phyloP scores from a whole-genome alignment of 2,888 invertebrate genomes.

The Trichopria drosophilae region DNA sequence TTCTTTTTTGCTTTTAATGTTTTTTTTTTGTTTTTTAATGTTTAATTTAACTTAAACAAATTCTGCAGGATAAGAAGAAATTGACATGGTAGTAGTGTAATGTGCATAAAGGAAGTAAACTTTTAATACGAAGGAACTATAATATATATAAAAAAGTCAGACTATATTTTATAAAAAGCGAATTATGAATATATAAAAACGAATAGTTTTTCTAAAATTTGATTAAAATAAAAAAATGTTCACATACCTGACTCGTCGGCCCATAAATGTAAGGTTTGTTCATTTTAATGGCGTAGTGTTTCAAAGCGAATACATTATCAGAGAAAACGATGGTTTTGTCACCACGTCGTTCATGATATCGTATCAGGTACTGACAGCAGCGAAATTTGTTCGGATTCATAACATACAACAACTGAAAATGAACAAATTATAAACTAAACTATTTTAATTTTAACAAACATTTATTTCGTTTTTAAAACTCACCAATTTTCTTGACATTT shows the following conservation, averaged over 20 bases:
- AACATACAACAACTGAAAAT: constrained; percentile 77
- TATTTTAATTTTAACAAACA: constrained; percentile 14
- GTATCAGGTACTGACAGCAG: constrained; percentile 92
- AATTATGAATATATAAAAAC: constrained; percentile 15
- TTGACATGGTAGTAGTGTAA: no score
- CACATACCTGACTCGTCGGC: constrained; percentile 76
- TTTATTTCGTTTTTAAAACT: no score
- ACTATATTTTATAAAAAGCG: no score
- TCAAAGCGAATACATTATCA: constrained; percentile 97
- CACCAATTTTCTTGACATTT: constrained; percentile 84
- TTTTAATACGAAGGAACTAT: no score
- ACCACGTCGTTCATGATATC: constrained; percentile 87
- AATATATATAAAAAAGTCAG: no score
- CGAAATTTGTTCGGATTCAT: constrained; percentile 99
- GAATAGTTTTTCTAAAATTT: constrained; percentile 1
- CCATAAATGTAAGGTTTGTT: constrained; percentile 98
- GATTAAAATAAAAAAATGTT: constrained; percentile 5
- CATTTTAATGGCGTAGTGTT: constrained; percentile 96
- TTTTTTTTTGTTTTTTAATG: no score
- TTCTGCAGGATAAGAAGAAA: no score
- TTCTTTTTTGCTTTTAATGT: no score
- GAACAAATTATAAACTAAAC: constrained; percentile 6
- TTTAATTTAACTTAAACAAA: no score
- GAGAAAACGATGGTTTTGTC: constrained; percentile 99
- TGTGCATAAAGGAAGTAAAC: no score